Percentiles rank a stretch among this genome's conserved stretches.
Conservation (phyloP, 1,140 invertebrate species). For the Phymastichus coffea region DNA sequence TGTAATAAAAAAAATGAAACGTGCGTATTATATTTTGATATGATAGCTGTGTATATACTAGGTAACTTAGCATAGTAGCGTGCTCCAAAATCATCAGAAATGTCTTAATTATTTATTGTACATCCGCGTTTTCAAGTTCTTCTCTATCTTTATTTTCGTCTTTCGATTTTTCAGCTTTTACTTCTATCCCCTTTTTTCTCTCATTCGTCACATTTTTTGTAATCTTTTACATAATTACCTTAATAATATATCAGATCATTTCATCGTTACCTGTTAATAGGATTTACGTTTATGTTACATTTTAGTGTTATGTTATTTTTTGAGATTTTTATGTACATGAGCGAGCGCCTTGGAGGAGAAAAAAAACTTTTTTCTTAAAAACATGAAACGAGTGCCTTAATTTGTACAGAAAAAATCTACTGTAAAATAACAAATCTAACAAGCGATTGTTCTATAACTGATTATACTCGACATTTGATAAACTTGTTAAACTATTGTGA, state of each 20-base stretch:
- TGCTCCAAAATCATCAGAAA: conserved; percentile 49
- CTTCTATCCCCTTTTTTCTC: conserved; percentile 13
- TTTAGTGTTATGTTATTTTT: conserved; percentile 49
- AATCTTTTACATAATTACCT: conserved; percentile 37
- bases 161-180: conserved; percentile 43
- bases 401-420: conserved; percentile 53
- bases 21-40: conserved; percentile 55
- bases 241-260: conserved; percentile 40
- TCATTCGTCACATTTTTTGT: conserved; percentile 43
- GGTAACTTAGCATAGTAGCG: conserved; percentile 48
- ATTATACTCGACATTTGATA: conserved; percentile 22
- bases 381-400: conserved; percentile 46
- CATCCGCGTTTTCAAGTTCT: conserved; percentile 37
- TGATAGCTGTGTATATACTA: conserved; percentile 59
- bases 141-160: conserved; percentile 24
- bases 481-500: conserved; percentile 26
- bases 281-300: conserved; percentile 47
- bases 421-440: conserved; percentile 48
- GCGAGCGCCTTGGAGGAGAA: conserved; percentile 34
- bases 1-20: conserved; percentile 42
- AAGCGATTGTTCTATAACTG: conserved; percentile 44
- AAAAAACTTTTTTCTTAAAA: conserved; percentile 41
- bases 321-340: conserved; percentile 49
- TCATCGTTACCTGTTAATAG: conserved; percentile 47
- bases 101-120: conserved; percentile 57